phyloP scores from a whole-genome alignment of 2,888 invertebrate species.

The Palloptera scutellata region DNA sequence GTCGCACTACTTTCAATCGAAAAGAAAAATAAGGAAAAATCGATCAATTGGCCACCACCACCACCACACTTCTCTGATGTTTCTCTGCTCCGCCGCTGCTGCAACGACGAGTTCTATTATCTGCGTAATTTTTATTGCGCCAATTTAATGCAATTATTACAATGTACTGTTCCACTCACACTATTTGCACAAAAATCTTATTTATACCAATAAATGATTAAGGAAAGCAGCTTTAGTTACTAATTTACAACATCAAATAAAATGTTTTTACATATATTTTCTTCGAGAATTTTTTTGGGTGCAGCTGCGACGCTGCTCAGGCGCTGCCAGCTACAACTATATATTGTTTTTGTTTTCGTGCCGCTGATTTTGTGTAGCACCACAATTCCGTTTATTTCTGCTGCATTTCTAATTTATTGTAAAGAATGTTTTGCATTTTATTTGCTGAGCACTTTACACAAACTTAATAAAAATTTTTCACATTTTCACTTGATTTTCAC shows the following conservation, averaged over 20 bases:
- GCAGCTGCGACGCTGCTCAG: constrained; percentile 20
- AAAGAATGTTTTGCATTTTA: not conserved
- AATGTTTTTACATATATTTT: constrained; percentile 8
- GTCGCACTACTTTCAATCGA: too few relatives aligned
- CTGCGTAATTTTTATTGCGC: constrained; percentile 22
- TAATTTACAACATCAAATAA: constrained; percentile 7
- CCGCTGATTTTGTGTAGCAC: constrained; percentile 14
- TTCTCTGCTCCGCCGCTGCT: not conserved
- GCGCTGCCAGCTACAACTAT: constrained; percentile 20
- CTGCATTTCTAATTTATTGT: not conserved
- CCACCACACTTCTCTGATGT: not conserved
- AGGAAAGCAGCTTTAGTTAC: constrained; percentile 6
- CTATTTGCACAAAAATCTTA: not conserved
- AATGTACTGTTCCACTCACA: constrained; percentile 5
- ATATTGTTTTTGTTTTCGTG: constrained; percentile 28
- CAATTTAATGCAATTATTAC: not conserved
- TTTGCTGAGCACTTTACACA: not conserved
- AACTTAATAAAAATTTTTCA: constrained; percentile 16
- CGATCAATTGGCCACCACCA: constrained; percentile 25
- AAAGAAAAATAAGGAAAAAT: constrained; percentile 16
- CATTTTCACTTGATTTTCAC: constrained; percentile 20
- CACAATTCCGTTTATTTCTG: constrained; percentile 7
- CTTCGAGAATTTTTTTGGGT: constrained; percentile 26
- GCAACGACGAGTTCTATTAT: constrained; percentile 5
- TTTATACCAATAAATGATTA: not conserved